These are phyloP conservation scores for Ryuthela nishihirai DNA, from an alignment of 2,888 invertebrate species.

Conservation along the genomic window DNA sequence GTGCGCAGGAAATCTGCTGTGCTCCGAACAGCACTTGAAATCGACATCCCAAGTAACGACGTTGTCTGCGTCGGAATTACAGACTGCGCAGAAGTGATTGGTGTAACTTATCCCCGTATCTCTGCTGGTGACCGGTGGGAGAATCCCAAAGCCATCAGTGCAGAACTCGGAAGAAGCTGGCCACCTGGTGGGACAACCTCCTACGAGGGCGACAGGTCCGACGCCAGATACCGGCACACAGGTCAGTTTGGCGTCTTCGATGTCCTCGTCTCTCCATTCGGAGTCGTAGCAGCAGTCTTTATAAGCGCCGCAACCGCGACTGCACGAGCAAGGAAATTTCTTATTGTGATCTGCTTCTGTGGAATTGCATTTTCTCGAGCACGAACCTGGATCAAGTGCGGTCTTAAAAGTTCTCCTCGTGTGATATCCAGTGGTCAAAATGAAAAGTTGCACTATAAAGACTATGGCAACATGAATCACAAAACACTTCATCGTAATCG, in stretches of 20 bases:
- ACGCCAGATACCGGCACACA: constrained; percentile 1
- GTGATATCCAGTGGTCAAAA: too few species aligned
- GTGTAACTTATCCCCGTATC: constrained; percentile 18
- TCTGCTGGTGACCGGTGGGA: constrained; percentile 19
- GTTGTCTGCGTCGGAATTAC: constrained; percentile 22
- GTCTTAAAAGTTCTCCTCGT: too few species aligned
- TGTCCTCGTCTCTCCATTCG: not conserved
- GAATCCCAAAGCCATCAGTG: not conserved
- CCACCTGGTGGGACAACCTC: not conserved
- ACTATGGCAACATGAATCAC: too few species aligned
- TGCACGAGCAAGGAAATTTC: constrained; percentile 8
- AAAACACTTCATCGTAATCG: too few species aligned
- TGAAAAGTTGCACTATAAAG: too few species aligned
- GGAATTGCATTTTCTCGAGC: not conserved
- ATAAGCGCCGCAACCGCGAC: constrained; percentile 3
- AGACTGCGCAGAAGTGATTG: constrained; percentile 29
- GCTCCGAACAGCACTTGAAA: constrained; percentile 10
- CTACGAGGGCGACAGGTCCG: not conserved
- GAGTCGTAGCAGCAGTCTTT: constrained; percentile 25
- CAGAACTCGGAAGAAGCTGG: not conserved
- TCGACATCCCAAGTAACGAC: constrained; percentile 21
- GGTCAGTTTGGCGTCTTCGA: not conserved
- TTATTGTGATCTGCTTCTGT: not conserved
- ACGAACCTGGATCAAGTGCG: too few species aligned
- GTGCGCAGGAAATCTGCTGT: too few species aligned